Evolutionary conservation across 2,888 invertebrate genomes (phyloP).

Genomic region (Sycophila texana): DNA sequence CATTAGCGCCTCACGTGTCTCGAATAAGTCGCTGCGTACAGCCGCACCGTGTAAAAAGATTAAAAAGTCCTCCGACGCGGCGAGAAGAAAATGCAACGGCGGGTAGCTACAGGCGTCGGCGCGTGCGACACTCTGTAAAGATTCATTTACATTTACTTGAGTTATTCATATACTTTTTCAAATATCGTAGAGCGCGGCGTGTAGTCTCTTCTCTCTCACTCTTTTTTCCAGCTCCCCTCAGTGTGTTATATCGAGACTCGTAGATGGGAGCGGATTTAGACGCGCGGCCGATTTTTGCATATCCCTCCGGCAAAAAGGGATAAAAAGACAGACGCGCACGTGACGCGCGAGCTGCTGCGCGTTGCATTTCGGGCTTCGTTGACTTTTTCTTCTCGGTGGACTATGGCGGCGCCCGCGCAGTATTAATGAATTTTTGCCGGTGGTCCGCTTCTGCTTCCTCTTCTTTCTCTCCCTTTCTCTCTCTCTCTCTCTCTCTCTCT

Average conservation of each 20-base stretch:
- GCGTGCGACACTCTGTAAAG: constrained; percentile 25
- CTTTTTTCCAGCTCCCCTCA: constrained; percentile 18
- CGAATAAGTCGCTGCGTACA: too few relatives aligned
- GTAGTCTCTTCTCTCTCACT: background rate
- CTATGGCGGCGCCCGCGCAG: background rate
- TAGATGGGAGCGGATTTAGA: constrained; percentile 36
- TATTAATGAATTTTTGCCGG: constrained; percentile 49
- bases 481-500: too few relatives aligned
- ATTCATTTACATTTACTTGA: constrained; percentile 62
- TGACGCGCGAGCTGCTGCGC: constrained; percentile 31
- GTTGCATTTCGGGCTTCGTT: constrained; percentile 25
- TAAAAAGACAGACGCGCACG: constrained; percentile 49
- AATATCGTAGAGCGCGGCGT: constrained; percentile 48
- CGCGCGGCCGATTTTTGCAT: constrained; percentile 41
- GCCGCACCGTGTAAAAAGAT: constrained; percentile 3
- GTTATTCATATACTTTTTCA: constrained; percentile 65
- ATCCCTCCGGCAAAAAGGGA: constrained; percentile 28
- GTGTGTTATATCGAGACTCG: background rate
- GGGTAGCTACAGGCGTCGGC: background rate
- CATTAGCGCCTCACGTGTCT: too few relatives aligned
- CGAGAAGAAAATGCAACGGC: background rate
- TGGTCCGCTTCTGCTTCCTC: background rate
- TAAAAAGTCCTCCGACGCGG: background rate
- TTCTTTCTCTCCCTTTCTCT: background rate
- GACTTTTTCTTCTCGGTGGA: background rate